Conservation (phyloP, 2,797 vertebrate species). For the Siniperca scherzeri region DNA sequence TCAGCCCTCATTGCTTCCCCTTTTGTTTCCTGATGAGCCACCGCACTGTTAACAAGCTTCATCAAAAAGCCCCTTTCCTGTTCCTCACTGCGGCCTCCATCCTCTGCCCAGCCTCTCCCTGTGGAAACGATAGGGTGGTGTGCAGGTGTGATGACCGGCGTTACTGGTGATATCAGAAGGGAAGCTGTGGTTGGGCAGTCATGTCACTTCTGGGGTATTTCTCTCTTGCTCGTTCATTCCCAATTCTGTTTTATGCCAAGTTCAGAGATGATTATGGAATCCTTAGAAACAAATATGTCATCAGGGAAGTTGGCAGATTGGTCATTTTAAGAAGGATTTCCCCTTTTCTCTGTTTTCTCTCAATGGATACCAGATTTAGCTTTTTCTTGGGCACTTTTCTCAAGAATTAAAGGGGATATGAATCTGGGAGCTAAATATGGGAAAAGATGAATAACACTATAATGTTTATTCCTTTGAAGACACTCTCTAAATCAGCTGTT, state of each 20-base stretch:
- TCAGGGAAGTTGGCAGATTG: conserved; percentile 36
- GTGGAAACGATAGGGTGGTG: conserved; percentile 7
- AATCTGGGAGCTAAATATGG: background rate
- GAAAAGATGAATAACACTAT: background rate
- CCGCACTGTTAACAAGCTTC: conserved; percentile 9
- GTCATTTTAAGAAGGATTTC: conserved; percentile 6
- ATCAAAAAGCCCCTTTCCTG: conserved; percentile 21
- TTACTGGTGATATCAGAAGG: conserved; percentile 61
- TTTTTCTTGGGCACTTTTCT: background rate
- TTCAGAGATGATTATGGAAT: conserved; percentile 28
- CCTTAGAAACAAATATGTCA: conserved; percentile 12
- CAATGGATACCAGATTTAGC: background rate
- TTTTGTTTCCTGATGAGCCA: conserved; percentile 48
- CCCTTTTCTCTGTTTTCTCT: conserved; percentile 22
- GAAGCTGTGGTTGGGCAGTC: conserved; percentile 51
- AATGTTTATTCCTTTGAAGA: background rate
- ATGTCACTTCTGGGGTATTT: conserved; percentile 19
- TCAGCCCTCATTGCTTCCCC: conserved; percentile 65
- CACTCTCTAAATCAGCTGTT: background rate
- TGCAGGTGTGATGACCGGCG: conserved; percentile 39
- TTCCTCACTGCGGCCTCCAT: background rate
- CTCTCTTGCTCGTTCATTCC: background rate
- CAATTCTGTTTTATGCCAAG: background rate
- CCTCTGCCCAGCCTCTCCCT: background rate
- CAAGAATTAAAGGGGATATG: conserved; percentile 10